Evolutionary conservation across 2,888 invertebrate species (phyloP), one percentile per base, ranked within the genome.

Genomic region (Serrognathus titanus): DNA sequence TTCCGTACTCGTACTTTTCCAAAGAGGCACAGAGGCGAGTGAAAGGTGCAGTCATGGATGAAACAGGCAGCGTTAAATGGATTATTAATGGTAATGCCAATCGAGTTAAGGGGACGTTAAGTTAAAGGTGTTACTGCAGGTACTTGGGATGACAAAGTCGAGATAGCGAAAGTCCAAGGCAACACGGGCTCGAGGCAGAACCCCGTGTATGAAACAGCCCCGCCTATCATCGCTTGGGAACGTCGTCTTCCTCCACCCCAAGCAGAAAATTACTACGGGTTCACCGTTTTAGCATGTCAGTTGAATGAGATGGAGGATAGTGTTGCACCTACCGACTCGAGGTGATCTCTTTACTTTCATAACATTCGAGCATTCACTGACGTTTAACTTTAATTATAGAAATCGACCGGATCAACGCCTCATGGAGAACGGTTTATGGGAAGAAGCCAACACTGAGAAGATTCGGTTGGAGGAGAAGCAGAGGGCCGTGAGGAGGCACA

Each of bases 1-100:
- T 94, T 73, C 96, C 98, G 16, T 99, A 99, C 80, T 96, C 97
- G 62, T 99, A 99, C 81, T 99, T 99, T 81, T 93, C 96, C 63
- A 86, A 96, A 71, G 98, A 99, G 75, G 88, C 90, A 65, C 98
- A 98, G 73, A 82, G 97, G 58, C 89, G 93, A 77, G 94, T 95
- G 57, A 89, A 90, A 66, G 91, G 91, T 16, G 86, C 89, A 58
- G 85, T 91, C 43, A 87, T 89, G 83, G 85, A 90, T 74, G 82
- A 83, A 0, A 79, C 81, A 40, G 87, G 88, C 61, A 88, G 87
- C 78, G 92, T 88, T 41, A 78, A 82, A 84, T 88, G 86, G 84
- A 84, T 88, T 66, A 80, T 88, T 58, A 87, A 87, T 64, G 88
- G 71, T 48, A 82, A 83, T 4, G 12, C 12, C 24, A 31, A 1